Evolutionary conservation across 2,888 invertebrate genomes (phyloP).

Genomic region (Brenthis daphne): DNA sequence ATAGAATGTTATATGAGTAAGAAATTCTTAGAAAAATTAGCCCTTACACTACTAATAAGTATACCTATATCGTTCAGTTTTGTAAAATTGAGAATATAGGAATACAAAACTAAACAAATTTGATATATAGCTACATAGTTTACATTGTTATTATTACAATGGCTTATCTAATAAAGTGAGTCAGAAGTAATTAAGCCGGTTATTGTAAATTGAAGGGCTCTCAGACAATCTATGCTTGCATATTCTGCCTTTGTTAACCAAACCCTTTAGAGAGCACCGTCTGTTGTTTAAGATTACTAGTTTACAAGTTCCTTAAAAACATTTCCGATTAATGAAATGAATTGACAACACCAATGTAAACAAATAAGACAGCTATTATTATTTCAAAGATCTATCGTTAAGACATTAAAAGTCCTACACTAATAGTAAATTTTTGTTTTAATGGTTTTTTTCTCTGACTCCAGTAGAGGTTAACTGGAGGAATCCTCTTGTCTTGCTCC

Average conservation of each 20-base stretch:
- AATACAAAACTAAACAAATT: constrained; percentile 1
- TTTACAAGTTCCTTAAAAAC: constrained; percentile 25
- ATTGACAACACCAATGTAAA: neutral
- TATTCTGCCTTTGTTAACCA: constrained; percentile 33
- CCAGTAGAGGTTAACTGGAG: too few species aligned
- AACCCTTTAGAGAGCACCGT: constrained; percentile 28
- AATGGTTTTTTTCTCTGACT: too few species aligned
- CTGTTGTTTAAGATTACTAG: constrained; percentile 26
- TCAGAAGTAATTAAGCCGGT: constrained; percentile 28
- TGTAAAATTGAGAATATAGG: neutral
- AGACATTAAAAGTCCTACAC: too few species aligned
- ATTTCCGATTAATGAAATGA: constrained; percentile 20
- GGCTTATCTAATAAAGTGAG: constrained; percentile 29
- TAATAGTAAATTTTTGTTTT: too few species aligned
- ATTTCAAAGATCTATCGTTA: neutral
- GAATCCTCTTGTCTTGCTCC: too few species aligned
- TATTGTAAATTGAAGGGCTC: constrained; percentile 32
- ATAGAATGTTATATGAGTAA: too few species aligned
- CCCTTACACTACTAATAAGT: too few species aligned
- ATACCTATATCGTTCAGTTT: neutral
- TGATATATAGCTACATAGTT: constrained; percentile 4
- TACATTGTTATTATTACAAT: constrained; percentile 20
- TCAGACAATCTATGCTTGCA: constrained; percentile 31
- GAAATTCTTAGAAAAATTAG: too few species aligned
- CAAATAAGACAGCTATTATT: neutral